Evolutionary conservation across 1,140 invertebrate species (phyloP).

Genomic region (Scylla paramamosain): DNA sequence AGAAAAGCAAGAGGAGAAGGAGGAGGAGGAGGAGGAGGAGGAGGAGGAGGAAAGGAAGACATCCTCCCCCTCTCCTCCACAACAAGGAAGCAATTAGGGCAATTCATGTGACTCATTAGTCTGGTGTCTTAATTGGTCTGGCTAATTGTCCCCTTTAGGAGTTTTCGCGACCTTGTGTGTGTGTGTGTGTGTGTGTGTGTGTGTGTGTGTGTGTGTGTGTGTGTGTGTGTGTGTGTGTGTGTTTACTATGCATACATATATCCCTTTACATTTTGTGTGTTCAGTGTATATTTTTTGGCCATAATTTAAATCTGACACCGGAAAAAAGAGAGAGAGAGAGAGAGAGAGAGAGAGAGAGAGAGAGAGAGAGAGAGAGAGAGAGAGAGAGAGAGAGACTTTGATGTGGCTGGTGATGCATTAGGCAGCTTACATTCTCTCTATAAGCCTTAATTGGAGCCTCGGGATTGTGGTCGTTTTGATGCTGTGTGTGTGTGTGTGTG

Average conservation of each 20-base stretch:
- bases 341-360: conserved; percentile 20
- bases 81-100: not conserved
- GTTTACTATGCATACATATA: not conserved
- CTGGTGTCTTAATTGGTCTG: not conserved
- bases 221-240: conserved; percentile 10
- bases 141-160: conserved; percentile 13
- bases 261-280: too few relatives aligned
- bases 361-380: conserved; percentile 20
- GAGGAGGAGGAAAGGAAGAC: too few relatives aligned
- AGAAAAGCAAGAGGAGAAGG: too few relatives aligned
- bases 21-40: too few relatives aligned
- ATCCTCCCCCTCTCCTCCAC: not conserved
- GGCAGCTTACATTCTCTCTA: not conserved
- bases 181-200: not conserved
- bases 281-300: too few relatives aligned
- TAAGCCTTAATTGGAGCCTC: not conserved
- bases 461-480: not conserved
- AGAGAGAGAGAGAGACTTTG: conserved; percentile 21
- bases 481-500: not conserved
- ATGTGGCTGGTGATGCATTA: conserved; percentile 21
- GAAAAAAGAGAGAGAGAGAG: not conserved
- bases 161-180: not conserved
- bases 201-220: conserved; percentile 8
- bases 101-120: not conserved
- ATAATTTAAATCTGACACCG: too few relatives aligned